Percentiles rank a stretch among this genome's conserved stretches.
phyloP scores from a whole-genome alignment of 2,113 vertebrate genomes.

The Corythaixoides concolor region DNA sequence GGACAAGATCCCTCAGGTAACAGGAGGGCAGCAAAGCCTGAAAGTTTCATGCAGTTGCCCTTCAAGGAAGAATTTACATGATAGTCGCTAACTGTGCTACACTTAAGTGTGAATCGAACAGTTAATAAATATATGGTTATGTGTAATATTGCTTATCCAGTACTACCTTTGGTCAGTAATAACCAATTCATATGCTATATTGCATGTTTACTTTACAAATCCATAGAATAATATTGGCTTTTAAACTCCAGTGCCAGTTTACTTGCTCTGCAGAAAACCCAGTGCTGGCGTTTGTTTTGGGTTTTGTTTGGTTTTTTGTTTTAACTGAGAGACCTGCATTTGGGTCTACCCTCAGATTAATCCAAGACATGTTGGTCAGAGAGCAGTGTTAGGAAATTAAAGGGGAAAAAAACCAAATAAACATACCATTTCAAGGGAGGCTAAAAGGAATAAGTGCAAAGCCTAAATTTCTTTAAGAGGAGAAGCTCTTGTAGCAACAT shows the following conservation, averaged over 20 bases:
- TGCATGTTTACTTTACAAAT: slow-evolving; percentile 13
- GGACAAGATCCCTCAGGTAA: slow-evolving; percentile 90
- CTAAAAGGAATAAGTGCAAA: background rate
- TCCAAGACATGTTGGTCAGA: background rate
- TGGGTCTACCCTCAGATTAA: background rate
- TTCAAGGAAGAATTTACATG: background rate
- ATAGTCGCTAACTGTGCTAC: background rate
- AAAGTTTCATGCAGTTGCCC: background rate
- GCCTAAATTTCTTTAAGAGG: background rate
- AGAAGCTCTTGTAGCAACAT: background rate
- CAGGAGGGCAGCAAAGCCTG: slow-evolving; percentile 40
- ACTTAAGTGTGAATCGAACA: background rate
- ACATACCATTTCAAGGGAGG: background rate
- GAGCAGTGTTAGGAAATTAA: background rate
- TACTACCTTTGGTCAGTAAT: background rate
- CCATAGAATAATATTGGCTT: background rate
- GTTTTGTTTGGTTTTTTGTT: background rate
- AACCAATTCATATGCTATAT: background rate
- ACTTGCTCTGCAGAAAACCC: background rate
- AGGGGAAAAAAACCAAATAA: background rate
- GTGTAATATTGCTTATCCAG: background rate
- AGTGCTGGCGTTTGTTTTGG: background rate
- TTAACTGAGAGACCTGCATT: background rate
- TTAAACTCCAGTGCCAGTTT: background rate
- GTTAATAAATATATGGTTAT: background rate